These are phyloP conservation scores for Polydrusus cervinus DNA, from an alignment of 2,888 invertebrate species.

Conservation along the genomic window DNA sequence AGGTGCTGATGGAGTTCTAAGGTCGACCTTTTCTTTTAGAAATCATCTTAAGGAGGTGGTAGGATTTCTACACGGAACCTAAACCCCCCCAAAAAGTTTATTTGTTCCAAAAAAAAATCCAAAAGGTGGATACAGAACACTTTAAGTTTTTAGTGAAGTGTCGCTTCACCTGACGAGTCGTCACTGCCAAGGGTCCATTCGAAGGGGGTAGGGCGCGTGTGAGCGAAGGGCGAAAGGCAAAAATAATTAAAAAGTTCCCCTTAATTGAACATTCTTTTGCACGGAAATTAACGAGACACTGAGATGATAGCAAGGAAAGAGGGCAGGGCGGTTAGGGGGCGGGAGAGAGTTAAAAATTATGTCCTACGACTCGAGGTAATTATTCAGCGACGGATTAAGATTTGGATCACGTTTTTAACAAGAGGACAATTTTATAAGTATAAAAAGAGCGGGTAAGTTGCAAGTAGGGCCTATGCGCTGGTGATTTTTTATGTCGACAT, in stretches of 20 bases:
- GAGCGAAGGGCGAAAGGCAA: constrained; percentile 16
- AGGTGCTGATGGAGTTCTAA: too few species aligned
- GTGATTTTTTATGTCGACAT: too few species aligned
- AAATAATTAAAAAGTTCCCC: constrained; percentile 48
- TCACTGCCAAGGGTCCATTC: too few species aligned
- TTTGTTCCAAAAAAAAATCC: too few species aligned
- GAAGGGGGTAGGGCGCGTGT: constrained; percentile 14
- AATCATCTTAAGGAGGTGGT: too few species aligned
- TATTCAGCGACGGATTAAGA: constrained; percentile 8
- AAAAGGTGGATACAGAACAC: too few species aligned
- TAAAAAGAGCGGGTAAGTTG: not conserved
- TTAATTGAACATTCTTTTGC: constrained; percentile 45
- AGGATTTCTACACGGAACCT: too few species aligned
- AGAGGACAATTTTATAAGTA: not conserved
- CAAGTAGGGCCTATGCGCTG: not conserved
- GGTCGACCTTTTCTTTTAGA: too few species aligned
- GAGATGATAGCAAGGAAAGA: not conserved
- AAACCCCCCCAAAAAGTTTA: too few species aligned
- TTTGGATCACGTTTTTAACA: constrained; percentile 14
- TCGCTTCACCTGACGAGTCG: too few species aligned
- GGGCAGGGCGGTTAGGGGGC: not conserved
- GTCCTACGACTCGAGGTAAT: constrained; percentile 10
- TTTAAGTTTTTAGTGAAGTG: too few species aligned
- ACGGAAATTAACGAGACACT: constrained; percentile 27
- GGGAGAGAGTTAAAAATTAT: constrained; percentile 11